Percentiles rank a stretch among this genome's conserved stretches.
phyloP scores from a whole-genome alignment of 1,140 invertebrate genomes.

The Atta cephalotes region DNA sequence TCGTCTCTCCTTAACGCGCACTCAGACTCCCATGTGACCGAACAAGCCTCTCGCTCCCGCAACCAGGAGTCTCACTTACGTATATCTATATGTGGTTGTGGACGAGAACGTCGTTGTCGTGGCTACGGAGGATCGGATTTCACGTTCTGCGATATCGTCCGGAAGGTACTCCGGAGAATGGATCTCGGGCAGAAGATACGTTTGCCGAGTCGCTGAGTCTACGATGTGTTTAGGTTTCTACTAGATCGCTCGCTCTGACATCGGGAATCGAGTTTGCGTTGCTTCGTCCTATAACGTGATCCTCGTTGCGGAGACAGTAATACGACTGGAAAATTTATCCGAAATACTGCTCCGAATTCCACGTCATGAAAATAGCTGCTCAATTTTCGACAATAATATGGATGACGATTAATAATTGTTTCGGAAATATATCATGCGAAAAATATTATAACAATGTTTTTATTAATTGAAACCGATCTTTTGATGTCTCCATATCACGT shows the following conservation, averaged over 20 bases:
- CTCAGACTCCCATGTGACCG: conserved; percentile 46
- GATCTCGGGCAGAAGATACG: conserved; percentile 13
- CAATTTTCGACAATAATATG: background rate
- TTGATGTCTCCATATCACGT: conserved; percentile 13
- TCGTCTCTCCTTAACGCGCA: conserved; percentile 55
- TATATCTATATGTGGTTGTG: conserved; percentile 19
- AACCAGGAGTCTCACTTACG: conserved; percentile 39
- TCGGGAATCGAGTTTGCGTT: conserved; percentile 34
- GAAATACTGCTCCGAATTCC: background rate
- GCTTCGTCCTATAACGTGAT: conserved; percentile 9
- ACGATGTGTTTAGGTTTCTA: conserved; percentile 46
- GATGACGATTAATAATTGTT: background rate
- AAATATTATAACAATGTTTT: background rate
- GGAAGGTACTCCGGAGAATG: background rate
- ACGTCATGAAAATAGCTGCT: background rate
- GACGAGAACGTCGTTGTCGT: conserved; percentile 32
- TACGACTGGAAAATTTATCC: conserved; percentile 1
- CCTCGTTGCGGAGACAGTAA: background rate
- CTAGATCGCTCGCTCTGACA: conserved; percentile 5
- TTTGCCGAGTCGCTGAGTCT: conserved; percentile 37
- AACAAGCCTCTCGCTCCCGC: conserved; percentile 64
- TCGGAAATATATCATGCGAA: background rate
- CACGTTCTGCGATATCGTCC: conserved; percentile 33
- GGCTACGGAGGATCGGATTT: conserved; percentile 54
- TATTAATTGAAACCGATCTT: conserved; percentile 20